phyloP scores from a whole-genome alignment of 1,140 invertebrate genomes.

The Harlomillsia oculata region DNA sequence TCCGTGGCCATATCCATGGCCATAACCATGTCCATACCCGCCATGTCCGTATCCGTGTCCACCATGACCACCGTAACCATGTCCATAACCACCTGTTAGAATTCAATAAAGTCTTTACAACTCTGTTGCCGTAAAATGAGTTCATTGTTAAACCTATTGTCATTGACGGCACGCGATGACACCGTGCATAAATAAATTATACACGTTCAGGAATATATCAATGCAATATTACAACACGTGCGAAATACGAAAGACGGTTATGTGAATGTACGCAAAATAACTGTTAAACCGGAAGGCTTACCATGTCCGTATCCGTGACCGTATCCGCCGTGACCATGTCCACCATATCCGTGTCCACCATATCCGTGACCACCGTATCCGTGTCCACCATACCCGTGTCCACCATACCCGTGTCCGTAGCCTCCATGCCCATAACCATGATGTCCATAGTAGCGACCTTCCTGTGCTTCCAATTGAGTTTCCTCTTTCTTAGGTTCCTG shows the following conservation, averaged over 20 bases:
- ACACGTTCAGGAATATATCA: too few relatives aligned
- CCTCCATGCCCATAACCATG: too few relatives aligned
- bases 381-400: too few relatives aligned
- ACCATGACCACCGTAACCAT: neutral
- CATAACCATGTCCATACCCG: neutral
- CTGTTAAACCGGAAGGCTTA: neutral
- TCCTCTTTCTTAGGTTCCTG: neutral
- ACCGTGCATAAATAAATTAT: too few relatives aligned
- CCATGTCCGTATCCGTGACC: constrained; percentile 5
- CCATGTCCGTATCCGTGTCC: neutral
- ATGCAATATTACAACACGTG: too few relatives aligned
- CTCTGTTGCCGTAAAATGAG: too few relatives aligned
- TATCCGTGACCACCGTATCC: constrained; percentile 2
- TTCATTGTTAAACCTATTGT: too few relatives aligned
- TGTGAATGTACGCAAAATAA: too few relatives aligned
- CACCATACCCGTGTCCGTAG: too few relatives aligned
- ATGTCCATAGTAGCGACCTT: neutral
- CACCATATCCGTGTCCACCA: constrained; percentile 12
- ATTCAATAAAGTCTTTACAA: neutral
- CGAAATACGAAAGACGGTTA: too few relatives aligned
- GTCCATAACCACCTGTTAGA: neutral
- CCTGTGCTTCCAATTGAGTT: too few relatives aligned
- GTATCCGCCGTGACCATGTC: neutral
- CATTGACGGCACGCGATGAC: too few relatives aligned
- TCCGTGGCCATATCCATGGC: neutral